These are phyloP conservation scores for Phengaris alcon DNA, from an alignment of 2,888 invertebrate genomes.

Conservation along the genomic window DNA sequence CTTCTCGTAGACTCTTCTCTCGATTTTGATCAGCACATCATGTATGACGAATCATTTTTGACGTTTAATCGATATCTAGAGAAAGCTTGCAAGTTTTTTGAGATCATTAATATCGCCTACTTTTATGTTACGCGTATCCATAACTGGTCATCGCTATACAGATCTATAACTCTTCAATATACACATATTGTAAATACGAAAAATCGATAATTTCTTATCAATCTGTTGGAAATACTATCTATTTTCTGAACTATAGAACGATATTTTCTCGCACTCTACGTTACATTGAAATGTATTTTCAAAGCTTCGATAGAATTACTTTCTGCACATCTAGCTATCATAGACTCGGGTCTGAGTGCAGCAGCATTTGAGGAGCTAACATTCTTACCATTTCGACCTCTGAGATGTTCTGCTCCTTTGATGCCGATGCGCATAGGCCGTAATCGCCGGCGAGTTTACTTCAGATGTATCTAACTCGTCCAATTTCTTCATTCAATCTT, in stretches of 20 bases:
- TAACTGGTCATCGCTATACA: conserved; percentile 43
- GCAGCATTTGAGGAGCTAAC: neutral
- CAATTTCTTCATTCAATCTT: conserved; percentile 49
- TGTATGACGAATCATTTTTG: conserved; percentile 56
- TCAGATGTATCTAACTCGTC: conserved; percentile 53
- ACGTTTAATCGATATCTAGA: conserved; percentile 33
- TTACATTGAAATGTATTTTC: conserved; percentile 70
- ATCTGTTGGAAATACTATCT: conserved; percentile 65
- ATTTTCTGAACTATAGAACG: conserved; percentile 69
- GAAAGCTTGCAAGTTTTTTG: conserved; percentile 38
- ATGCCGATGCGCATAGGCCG: neutral
- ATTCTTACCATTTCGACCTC: neutral
- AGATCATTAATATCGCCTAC: conserved; percentile 31
- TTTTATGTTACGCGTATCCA: conserved; percentile 25
- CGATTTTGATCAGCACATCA: conserved; percentile 68
- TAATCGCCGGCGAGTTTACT: conserved; percentile 47
- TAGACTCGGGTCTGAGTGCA: conserved; percentile 36
- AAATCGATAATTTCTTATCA: conserved; percentile 69
- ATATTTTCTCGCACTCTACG: conserved; percentile 70
- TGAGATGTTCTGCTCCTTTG: neutral
- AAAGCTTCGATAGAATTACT: conserved; percentile 65
- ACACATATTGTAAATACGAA: conserved; percentile 64
- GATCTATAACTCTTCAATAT: conserved; percentile 63
- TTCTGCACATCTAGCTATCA: conserved; percentile 63
- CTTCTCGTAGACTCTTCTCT: conserved; percentile 50